These are phyloP conservation scores for Osmoderma eremita DNA, from an alignment of 2,888 invertebrate genomes.

Conservation along the genomic window DNA sequence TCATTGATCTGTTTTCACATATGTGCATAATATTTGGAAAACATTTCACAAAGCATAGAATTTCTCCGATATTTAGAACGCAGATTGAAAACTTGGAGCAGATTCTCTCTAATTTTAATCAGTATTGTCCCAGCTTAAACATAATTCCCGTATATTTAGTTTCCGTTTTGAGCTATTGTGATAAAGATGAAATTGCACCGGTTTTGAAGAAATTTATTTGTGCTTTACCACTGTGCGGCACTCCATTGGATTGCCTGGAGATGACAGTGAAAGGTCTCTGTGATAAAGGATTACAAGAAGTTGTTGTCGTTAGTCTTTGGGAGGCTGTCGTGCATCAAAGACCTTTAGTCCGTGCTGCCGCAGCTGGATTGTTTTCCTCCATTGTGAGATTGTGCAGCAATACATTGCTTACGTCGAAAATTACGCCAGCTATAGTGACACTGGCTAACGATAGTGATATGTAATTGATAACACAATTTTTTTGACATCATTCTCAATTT, in stretches of 20 bases:
- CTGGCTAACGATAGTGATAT: slow-evolving; percentile 75
- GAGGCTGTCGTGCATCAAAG: slow-evolving; percentile 75
- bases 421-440: slow-evolving; percentile 77
- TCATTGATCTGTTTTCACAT: slow-evolving; percentile 68
- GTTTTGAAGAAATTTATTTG: slow-evolving; percentile 70
- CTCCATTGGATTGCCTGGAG: slow-evolving; percentile 49
- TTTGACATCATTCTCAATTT: slow-evolving; percentile 13
- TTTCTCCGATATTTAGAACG: slow-evolving; percentile 69
- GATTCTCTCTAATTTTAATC: slow-evolving; percentile 69
- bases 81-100: slow-evolving; percentile 71
- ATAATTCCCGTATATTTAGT: slow-evolving; percentile 72
- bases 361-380: slow-evolving; percentile 70
- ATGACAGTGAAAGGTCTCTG: slow-evolving; percentile 57
- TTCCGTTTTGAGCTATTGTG: slow-evolving; percentile 67
- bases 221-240: slow-evolving; percentile 66
- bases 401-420: slow-evolving; percentile 67
- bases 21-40: slow-evolving; percentile 75
- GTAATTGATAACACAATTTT: slow-evolving; percentile 62
- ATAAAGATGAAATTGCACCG: slow-evolving; percentile 66
- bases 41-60: slow-evolving; percentile 68
- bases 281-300: slow-evolving; percentile 64
- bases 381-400: slow-evolving; percentile 68
- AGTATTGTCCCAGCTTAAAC: slow-evolving; percentile 67
- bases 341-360: slow-evolving; percentile 69
- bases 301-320: slow-evolving; percentile 71